phyloP scores from a whole-genome alignment of 2,113 vertebrate species.

The Eidolon helvum region DNA sequence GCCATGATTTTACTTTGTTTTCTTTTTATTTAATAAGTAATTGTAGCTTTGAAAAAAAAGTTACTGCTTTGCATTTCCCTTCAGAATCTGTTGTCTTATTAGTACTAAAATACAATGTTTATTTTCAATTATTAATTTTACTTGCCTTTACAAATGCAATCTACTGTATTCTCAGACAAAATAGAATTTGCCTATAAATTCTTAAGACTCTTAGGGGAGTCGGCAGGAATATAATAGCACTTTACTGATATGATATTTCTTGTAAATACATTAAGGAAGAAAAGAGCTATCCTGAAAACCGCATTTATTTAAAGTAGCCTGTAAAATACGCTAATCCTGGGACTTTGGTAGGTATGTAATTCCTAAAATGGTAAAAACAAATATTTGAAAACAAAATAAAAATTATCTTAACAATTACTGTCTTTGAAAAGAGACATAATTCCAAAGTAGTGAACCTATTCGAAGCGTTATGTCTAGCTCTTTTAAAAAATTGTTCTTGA shows the following conservation, averaged over 20 bases:
- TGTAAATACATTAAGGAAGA: slow-evolving; percentile 32
- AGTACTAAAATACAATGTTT: slow-evolving; percentile 80
- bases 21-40: slow-evolving; percentile 85
- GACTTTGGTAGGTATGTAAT: slow-evolving; percentile 36
- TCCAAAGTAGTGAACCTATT: slow-evolving; percentile 43
- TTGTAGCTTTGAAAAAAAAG: slow-evolving; percentile 77
- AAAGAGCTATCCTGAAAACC: background rate
- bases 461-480: slow-evolving; percentile 40
- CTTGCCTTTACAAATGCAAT: slow-evolving; percentile 74
- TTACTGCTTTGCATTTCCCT: slow-evolving; percentile 80
- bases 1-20: slow-evolving; percentile 89
- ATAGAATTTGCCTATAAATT: slow-evolving; percentile 71
- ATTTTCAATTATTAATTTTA: slow-evolving; percentile 81
- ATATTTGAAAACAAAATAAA: slow-evolving; percentile 50
- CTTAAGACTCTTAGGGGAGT: slow-evolving; percentile 61
- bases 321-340: slow-evolving; percentile 28
- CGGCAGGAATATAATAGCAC: slow-evolving; percentile 56
- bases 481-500: slow-evolving; percentile 64
- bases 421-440: background rate
- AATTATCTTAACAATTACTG: slow-evolving; percentile 41
- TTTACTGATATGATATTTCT: slow-evolving; percentile 41
- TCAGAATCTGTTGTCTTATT: slow-evolving; percentile 81
- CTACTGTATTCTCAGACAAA: slow-evolving; percentile 68
- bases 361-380: slow-evolving; percentile 17
- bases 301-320: slow-evolving; percentile 53